These are phyloP conservation scores for Hippocampus abdominalis DNA, from an alignment of 2,113 vertebrate species.

Conservation along the genomic window DNA sequence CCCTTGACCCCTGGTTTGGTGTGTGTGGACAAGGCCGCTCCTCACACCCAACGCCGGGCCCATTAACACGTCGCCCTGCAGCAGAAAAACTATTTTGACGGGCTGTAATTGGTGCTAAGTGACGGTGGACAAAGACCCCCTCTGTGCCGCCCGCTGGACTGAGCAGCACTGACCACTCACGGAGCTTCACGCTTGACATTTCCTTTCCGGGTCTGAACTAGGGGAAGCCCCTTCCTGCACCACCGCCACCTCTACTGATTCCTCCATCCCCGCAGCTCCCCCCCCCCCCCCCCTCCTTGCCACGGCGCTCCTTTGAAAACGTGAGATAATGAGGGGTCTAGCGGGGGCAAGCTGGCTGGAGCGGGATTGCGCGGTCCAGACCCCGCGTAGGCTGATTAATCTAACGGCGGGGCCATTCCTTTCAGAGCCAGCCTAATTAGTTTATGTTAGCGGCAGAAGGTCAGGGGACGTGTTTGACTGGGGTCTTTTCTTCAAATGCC, in stretches of 20 bases:
- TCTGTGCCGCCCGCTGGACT: conserved; percentile 74
- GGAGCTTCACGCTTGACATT: conserved; percentile 68
- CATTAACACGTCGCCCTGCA: conserved; percentile 89
- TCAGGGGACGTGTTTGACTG: conserved; percentile 83
- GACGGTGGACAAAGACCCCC: conserved; percentile 81
- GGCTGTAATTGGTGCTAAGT: conserved; percentile 91
- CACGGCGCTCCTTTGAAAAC: conserved; percentile 60
- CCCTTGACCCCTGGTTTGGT: conserved; percentile 85
- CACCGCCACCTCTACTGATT: conserved; percentile 56
- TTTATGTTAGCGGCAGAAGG: conserved; percentile 95
- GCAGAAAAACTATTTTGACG: conserved; percentile 93
- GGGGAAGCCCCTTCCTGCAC: conserved; percentile 60
- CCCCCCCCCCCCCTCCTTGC: conserved; percentile 13
- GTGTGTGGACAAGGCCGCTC: conserved; percentile 84
- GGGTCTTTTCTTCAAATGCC: conserved; percentile 82
- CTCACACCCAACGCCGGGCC: conserved; percentile 88
- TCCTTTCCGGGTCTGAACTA: conserved; percentile 60
- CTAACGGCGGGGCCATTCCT: conserved; percentile 73
- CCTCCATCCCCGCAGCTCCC: conserved; percentile 44
- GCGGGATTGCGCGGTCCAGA: conserved; percentile 68
- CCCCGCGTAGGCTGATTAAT: conserved; percentile 73
- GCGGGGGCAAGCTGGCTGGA: conserved; percentile 58
- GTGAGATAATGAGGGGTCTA: conserved; percentile 78
- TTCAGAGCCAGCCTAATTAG: conserved; percentile 84
- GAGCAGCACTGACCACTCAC: conserved; percentile 62